Evolutionary conservation across 35 echinoderm and acorn worm genomes (phyloP).

Genomic region (Ophioderma brevispina): DNA sequence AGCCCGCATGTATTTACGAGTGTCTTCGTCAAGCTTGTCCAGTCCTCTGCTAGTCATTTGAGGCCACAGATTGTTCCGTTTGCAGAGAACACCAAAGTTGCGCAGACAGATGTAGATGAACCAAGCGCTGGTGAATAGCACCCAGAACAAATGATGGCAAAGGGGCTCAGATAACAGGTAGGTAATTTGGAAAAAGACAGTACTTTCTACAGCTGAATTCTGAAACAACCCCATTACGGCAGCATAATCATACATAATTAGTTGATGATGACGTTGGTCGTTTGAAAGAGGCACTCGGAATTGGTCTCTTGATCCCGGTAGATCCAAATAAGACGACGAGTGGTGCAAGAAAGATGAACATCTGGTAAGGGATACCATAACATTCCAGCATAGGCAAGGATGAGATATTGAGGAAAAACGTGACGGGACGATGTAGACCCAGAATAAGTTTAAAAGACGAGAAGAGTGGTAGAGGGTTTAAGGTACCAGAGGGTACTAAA

Average conservation of each 20-base stretch:
- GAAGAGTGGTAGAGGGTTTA: constrained; percentile 87
- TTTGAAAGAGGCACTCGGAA: constrained; percentile 78
- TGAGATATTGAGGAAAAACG: constrained; percentile 81
- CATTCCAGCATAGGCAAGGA: constrained; percentile 69
- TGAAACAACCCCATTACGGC: constrained; percentile 79
- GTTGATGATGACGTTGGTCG: constrained; percentile 62
- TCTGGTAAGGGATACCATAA: constrained; percentile 77
- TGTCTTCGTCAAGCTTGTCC: constrained; percentile 75
- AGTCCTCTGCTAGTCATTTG: constrained; percentile 61
- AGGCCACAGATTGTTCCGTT: constrained; percentile 76
- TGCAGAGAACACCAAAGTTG: constrained; percentile 71
- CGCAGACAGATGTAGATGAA: constrained; percentile 71
- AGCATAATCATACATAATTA: constrained; percentile 70
- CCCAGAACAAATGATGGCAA: constrained; percentile 58
- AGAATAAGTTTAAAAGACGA: constrained; percentile 92
- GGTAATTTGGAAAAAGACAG: constrained; percentile 72
- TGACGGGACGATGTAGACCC: constrained; percentile 84
- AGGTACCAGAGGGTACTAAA: constrained; percentile 78
- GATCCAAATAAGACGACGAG: constrained; percentile 65
- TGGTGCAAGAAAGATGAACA: constrained; percentile 40
- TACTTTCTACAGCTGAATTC: constrained; percentile 49
- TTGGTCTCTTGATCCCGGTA: constrained; percentile 75
- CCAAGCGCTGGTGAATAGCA: constrained; percentile 76
- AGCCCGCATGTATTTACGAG: constrained; percentile 82
- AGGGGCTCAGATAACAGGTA: constrained; percentile 75